Evolutionary conservation across 2,797 vertebrate species (phyloP), one percentile per base, ranked within the genome.

Genomic region (Threskiornis aethiopicus): DNA sequence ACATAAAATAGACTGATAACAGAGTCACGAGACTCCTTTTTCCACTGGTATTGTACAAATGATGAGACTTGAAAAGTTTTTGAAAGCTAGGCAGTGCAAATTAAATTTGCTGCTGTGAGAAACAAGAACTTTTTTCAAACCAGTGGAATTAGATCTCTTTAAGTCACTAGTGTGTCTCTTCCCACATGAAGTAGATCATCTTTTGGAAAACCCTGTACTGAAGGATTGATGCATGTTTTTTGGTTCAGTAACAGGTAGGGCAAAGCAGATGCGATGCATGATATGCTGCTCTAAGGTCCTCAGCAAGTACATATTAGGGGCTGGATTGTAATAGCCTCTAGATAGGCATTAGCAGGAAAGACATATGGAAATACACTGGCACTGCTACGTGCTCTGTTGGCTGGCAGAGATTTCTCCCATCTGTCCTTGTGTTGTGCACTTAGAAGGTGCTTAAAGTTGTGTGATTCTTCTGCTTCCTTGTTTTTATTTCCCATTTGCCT

Each of bases 1-100:
- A 78, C 89, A 89, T 96, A 96, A 96, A 93, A 77, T 49, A 61
- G 47, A 47, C 66, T 80, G 92, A 94, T 94, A 95, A 91, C 78
- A 61, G 88, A 90, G 83, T 94, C 94, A 95, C 0, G 5, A 76
- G 94, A 76, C 49, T 67, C 29, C 39, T 83, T 78, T 80, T 89
- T 82, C 91, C 79, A 84, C 51, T 72, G 16, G 42, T 65, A 29
- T 84, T 71, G 13, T 73, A 75, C 28, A 80, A 90, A 57, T 59
- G 52, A 54, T 52, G 51, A 89, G 46, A 79, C 42, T 66, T 77
- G 33, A 11, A 46, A 66, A 13, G 19, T 0, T 58, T 93, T 76
- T 72, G 72, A 72, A 91, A 46, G 29, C 28, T 25, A 81, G 33
- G 14, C 15, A 78, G 33, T 29, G 51, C 25, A 71, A 93, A 58